Conservation (phyloP, 2,113 vertebrate genomes). For the Prietella phreatophila region DNA sequence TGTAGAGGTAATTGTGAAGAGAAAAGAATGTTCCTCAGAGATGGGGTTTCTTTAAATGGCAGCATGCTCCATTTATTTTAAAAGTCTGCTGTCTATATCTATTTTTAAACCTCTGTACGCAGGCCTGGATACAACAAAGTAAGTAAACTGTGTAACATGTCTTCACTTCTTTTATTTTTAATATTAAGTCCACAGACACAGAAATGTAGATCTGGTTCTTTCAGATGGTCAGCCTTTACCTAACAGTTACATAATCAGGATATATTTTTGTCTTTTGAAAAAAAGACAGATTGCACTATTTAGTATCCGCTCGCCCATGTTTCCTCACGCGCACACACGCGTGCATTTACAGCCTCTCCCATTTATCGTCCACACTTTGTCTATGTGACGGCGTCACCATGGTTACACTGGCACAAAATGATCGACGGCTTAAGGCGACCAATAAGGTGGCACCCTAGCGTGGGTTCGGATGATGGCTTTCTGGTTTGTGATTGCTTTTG, state of each 20-base stretch:
- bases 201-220: background rate
- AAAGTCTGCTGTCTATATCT: background rate
- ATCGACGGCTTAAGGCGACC: conserved; percentile 44
- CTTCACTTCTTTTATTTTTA: background rate
- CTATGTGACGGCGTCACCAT: conserved; percentile 34
- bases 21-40: background rate
- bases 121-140: background rate
- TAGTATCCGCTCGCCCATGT: background rate
- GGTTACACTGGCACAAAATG: conserved; percentile 34
- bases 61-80: background rate
- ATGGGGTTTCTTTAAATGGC: background rate
- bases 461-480: background rate
- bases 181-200: background rate
- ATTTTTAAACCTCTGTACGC: background rate
- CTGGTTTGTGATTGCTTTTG: conserved; percentile 36
- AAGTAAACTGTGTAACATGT: background rate
- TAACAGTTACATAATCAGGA: background rate
- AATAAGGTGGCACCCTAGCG: conserved; percentile 1
- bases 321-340: background rate
- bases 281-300: background rate
- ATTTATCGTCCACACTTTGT: conserved; percentile 26
- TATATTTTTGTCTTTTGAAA: background rate
- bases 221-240: background rate
- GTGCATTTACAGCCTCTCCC: conserved; percentile 13
- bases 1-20: background rate